These are phyloP conservation scores for Centruroides vittatus DNA, from an alignment of 1,140 invertebrate genomes.

Conservation along the genomic window DNA sequence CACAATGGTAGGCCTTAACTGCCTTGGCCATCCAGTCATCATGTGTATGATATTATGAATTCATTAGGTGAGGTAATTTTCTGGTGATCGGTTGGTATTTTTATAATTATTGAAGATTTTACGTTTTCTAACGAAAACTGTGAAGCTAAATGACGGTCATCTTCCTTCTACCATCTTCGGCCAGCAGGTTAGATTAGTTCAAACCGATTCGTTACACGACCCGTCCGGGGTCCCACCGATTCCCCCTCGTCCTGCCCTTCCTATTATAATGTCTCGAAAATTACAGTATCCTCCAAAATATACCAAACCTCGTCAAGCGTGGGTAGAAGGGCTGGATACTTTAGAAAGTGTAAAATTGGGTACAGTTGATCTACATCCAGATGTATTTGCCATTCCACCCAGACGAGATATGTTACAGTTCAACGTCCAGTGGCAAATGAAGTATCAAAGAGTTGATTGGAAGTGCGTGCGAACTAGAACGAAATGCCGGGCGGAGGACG, in stretches of 20 bases:
- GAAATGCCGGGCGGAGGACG: slow-evolving; percentile 74
- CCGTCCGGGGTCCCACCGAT: too few species aligned
- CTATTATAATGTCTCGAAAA: slow-evolving; percentile 22
- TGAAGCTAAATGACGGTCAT: too few species aligned
- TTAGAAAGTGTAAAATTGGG: slow-evolving; percentile 63
- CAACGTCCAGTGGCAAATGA: slow-evolving; percentile 78
- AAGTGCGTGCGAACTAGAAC: slow-evolving; percentile 47
- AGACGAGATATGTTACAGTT: slow-evolving; percentile 73
- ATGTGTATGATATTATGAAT: too few species aligned
- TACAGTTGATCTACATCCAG: slow-evolving; percentile 73
- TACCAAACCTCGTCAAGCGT: slow-evolving; percentile 52
- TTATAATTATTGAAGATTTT: too few species aligned
- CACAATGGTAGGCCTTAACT: too few species aligned
- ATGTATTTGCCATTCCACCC: slow-evolving; percentile 64
- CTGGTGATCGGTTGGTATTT: too few species aligned
- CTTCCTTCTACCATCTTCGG: too few species aligned
- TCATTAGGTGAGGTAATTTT: too few species aligned
- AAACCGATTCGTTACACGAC: too few species aligned
- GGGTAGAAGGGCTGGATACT: slow-evolving; percentile 79
- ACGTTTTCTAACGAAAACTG: too few species aligned
- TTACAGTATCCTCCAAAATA: slow-evolving; percentile 27
- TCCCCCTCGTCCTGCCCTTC: slow-evolving; percentile 10
- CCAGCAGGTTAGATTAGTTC: too few species aligned
- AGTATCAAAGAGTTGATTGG: slow-evolving; percentile 43
- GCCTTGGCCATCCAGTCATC: too few species aligned